Conservation (phyloP, 2,113 vertebrate genomes). For the Oncorhynchus nerka region DNA sequence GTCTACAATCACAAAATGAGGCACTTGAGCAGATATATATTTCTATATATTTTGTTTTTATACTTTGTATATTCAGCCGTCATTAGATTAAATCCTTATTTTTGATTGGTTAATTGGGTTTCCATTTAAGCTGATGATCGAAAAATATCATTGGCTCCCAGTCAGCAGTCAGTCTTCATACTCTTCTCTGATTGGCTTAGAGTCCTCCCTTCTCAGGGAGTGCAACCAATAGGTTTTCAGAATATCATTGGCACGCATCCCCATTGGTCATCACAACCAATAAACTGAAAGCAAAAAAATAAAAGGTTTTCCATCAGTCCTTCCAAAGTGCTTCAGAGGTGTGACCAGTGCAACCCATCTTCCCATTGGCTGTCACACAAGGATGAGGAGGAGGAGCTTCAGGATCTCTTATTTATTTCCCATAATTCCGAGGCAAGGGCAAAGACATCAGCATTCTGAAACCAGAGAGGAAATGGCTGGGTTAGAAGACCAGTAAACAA, state of each 20-base stretch:
- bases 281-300: constrained; percentile 38
- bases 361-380: constrained; percentile 35
- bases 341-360: constrained; percentile 28
- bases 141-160: constrained; percentile 2
- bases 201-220: constrained; percentile 28
- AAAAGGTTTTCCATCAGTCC: constrained; percentile 37
- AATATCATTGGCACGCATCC: constrained; percentile 61
- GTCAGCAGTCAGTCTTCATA: constrained; percentile 15
- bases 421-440: constrained; percentile 25
- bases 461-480: constrained; percentile 29
- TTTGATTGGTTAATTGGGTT: constrained; percentile 21
- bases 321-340: constrained; percentile 57
- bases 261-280: constrained; percentile 48
- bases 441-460: constrained; percentile 73
- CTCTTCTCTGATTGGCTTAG: constrained; percentile 57
- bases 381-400: constrained; percentile 28
- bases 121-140: constrained; percentile 6
- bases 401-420: constrained; percentile 50
- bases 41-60: constrained; percentile 25
- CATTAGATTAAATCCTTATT: constrained; percentile 17
- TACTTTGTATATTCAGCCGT: constrained; percentile 34
- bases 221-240: too few species aligned
- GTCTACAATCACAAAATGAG: constrained; percentile 63
- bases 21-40: constrained; percentile 58
- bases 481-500: constrained; percentile 46